A percentile compares a stretch with the other conserved stretches of the same genome.
These are phyloP conservation scores for Hololepta plana DNA, from an alignment of 2,888 invertebrate genomes.

Conservation along the genomic window DNA sequence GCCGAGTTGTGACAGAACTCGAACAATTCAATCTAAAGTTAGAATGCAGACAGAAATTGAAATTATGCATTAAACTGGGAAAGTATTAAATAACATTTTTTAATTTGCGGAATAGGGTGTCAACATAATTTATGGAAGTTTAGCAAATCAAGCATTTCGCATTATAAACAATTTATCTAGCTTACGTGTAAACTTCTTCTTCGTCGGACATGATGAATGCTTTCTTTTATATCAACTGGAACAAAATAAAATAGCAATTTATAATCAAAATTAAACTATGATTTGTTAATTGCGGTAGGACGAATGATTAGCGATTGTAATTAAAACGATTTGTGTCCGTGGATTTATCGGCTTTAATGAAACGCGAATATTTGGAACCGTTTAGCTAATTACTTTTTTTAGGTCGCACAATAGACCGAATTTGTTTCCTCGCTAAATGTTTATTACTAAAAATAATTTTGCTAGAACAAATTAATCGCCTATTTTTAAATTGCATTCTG, in stretches of 20 bases:
- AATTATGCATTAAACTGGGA: too few relatives aligned
- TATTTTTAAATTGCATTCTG: constrained; percentile 1
- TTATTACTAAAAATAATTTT: background rate
- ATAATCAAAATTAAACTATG: constrained; percentile 1
- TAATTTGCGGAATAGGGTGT: too few relatives aligned
- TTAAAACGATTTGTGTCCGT: constrained; percentile 1
- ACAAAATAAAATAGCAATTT: constrained; percentile 21
- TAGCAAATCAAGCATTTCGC: too few relatives aligned
- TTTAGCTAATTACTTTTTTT: background rate
- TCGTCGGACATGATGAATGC: constrained; percentile 80
- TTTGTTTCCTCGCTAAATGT: background rate
- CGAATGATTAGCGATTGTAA: background rate
- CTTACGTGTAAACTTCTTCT: constrained; percentile 87
- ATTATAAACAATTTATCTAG: too few relatives aligned
- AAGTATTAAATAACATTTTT: too few relatives aligned
- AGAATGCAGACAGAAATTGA: too few relatives aligned
- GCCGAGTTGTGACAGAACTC: too few relatives aligned
- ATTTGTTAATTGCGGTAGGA: background rate
- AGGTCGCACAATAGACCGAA: background rate
- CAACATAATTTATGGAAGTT: too few relatives aligned
- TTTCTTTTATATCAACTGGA: constrained; percentile 25
- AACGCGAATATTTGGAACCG: constrained; percentile 2
- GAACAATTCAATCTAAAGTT: too few relatives aligned
- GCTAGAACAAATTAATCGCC: background rate
- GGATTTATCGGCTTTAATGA: constrained; percentile 1